Conservation (phyloP, 2,113 vertebrate genomes). For the Hiodon alosoides region DNA sequence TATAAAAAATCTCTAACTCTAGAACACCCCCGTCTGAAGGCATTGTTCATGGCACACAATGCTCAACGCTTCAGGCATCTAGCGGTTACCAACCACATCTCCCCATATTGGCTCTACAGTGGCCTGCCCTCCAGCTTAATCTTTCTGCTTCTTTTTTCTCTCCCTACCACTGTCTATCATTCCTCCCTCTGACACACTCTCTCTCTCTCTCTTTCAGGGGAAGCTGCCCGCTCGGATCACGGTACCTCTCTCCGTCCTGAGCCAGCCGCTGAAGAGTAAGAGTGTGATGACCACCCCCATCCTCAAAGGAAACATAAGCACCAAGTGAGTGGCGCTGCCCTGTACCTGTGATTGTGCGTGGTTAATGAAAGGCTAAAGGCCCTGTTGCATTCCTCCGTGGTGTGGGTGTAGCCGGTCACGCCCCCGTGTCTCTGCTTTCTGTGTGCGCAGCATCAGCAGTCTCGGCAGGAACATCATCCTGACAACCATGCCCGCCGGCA, state of each 20-base stretch:
- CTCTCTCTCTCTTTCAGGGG: conserved; percentile 57
- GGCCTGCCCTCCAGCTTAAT: background rate
- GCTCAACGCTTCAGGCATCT: background rate
- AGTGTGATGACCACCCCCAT: conserved; percentile 85
- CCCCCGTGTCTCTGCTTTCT: background rate
- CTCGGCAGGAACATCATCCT: conserved; percentile 95
- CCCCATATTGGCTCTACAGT: background rate
- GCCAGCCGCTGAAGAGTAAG: conserved; percentile 93
- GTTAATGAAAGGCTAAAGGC: too few species aligned
- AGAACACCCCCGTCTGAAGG: background rate
- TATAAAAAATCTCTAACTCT: background rate
- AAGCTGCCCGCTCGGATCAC: conserved; percentile 90
- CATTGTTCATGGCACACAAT: background rate
- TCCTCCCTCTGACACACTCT: background rate
- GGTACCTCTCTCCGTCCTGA: conserved; percentile 89
- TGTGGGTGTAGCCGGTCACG: background rate
- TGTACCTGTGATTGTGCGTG: background rate
- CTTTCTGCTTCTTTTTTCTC: background rate
- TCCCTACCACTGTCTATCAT: background rate
- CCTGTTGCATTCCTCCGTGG: background rate
- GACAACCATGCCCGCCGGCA: conserved; percentile 93
- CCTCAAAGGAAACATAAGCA: conserved; percentile 86
- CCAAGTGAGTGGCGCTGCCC: conserved; percentile 75
- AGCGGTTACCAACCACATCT: background rate
- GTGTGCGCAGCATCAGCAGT: conserved; percentile 71